Conservation (phyloP, 1,140 invertebrate species). For the Hermetia illucens region DNA sequence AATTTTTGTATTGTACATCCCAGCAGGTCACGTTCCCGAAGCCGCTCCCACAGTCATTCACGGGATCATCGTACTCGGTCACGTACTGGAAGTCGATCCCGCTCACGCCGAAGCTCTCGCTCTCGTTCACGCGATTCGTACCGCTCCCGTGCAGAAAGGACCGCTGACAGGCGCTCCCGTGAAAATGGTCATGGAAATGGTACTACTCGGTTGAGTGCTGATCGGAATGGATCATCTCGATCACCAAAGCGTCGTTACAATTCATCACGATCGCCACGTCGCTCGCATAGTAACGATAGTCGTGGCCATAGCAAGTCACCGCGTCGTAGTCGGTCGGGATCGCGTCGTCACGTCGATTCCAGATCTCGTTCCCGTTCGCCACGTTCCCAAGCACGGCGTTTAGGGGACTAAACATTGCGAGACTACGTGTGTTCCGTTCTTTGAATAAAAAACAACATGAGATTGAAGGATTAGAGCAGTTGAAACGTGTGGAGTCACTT, state of each 20-base stretch:
- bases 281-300: too few relatives aligned
- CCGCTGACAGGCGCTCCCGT: not conserved
- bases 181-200: constrained; percentile 2
- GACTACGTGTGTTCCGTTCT: too few relatives aligned
- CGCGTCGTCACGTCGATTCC: not conserved
- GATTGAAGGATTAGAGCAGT: too few relatives aligned
- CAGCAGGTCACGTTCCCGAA: constrained; percentile 35
- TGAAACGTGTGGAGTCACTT: too few relatives aligned
- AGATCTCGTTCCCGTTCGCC: not conserved
- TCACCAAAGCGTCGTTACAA: constrained; percentile 4
- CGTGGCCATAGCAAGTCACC: constrained; percentile 3
- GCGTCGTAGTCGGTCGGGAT: constrained; percentile 1
- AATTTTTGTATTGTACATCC: constrained; percentile 31
- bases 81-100: constrained; percentile 26
- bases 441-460: too few relatives aligned
- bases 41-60: constrained; percentile 34
- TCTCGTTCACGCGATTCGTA: constrained; percentile 4
- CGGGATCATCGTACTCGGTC: constrained; percentile 26
- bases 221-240: not conserved
- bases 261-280: not conserved
- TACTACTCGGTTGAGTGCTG: not conserved
- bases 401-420: too few relatives aligned
- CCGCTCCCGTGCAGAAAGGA: not conserved
- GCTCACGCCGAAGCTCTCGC: constrained; percentile 24
- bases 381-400: not conserved